A percentile compares a stretch with the other conserved stretches of the same genome.
phyloP scores from a whole-genome alignment of 2,888 invertebrate species.

The Schizotus pectinicornis region DNA sequence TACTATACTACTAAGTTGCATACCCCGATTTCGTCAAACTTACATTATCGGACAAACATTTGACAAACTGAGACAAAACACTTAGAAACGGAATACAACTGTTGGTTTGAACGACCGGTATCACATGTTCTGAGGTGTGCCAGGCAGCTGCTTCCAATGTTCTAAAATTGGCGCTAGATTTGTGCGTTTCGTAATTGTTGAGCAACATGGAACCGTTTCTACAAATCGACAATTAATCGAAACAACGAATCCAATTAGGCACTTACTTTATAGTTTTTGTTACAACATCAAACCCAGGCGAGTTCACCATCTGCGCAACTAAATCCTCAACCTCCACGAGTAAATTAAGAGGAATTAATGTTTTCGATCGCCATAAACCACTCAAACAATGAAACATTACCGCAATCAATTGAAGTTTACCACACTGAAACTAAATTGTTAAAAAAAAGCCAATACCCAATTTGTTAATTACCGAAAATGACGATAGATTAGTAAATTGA shows the following conservation, averaged over 20 bases:
- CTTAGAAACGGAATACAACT: slow-evolving; percentile 60
- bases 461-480: slow-evolving; percentile 54
- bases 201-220: slow-evolving; percentile 61
- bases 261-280: slow-evolving; percentile 56
- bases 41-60: slow-evolving; percentile 33
- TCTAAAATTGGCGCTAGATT: slow-evolving; percentile 58
- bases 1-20: slow-evolving; percentile 1
- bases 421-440: slow-evolving; percentile 50
- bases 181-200: slow-evolving; percentile 53
- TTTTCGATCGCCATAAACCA: slow-evolving; percentile 26
- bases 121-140: slow-evolving; percentile 58
- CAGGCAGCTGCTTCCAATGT: slow-evolving; percentile 59
- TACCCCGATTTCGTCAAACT: neutral
- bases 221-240: slow-evolving; percentile 31
- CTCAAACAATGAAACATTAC: slow-evolving; percentile 45
- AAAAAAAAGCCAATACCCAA: neutral
- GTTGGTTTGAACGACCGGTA: slow-evolving; percentile 57
- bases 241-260: slow-evolving; percentile 1
- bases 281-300: slow-evolving; percentile 59
- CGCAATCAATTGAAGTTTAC: slow-evolving; percentile 53
- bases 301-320: slow-evolving; percentile 55
- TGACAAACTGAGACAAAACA: slow-evolving; percentile 48
- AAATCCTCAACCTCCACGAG: slow-evolving; percentile 24
- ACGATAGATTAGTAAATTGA: slow-evolving; percentile 55
- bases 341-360: too few species aligned